Base-by-base conservation (phyloP, 2,888 invertebrate species). In the Andrena minutula region DNA sequence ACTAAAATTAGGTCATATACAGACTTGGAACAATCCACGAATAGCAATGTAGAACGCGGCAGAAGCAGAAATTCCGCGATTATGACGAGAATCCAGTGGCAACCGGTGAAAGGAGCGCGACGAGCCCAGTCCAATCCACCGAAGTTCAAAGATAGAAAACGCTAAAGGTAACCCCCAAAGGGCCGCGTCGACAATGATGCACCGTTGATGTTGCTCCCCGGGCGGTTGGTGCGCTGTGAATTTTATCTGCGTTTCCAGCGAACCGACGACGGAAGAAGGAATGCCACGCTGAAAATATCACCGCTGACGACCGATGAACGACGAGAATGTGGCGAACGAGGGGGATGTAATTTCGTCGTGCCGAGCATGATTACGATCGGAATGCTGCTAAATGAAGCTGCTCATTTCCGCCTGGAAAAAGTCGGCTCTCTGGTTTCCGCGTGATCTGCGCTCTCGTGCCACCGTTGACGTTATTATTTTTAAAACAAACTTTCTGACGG, bases 321-420 rank as follows among this genome's bases (percentile, higher is more conserved):
- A 71, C 53, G 26, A 30, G 74, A 72, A 80, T 60, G 70, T 12
- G 41, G 6, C 12, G 23, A 41, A 8, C 60, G 51, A 56, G 35
- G 35, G 20, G 30, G n/a, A 47, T 53, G 56, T 79, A 79, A 76
- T 71, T 75, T 76, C 30, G 61, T 66, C 71, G 35, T 12, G 30
- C 41, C 66, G 56, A 58, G 60, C 70, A 35, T 23, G 64, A 64
- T 79, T 66, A 79, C 73, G 68, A 35, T 32, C 63, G 78, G 26
- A 66, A 75, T 53, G 63, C 28, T 63, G 32, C 63, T 47, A 56
- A 75, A 63, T 71, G 61, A 61, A 61, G 61, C 20, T 32, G 56
- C 23, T 49, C 23, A 47, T 2, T 53, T 61, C 30, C 49, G 26
- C 0, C 20, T 12, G 12, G 30, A 12, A 7, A 20, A 16, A 30